phyloP scores from a whole-genome alignment of 2,797 vertebrate genomes.

The Spinus pinus region DNA sequence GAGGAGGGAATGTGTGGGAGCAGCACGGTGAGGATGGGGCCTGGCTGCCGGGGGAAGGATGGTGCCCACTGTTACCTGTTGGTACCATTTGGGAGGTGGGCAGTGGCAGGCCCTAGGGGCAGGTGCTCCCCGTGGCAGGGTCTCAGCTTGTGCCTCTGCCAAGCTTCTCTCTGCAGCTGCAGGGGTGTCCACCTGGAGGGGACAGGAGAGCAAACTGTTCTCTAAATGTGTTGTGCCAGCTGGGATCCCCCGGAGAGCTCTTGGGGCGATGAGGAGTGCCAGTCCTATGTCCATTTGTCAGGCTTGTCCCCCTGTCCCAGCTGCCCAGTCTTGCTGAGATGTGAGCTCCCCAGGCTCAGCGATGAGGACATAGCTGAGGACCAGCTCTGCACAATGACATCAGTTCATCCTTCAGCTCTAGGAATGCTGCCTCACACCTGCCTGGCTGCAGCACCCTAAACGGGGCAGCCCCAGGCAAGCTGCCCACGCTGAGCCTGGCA shows the following conservation, averaged over 20 bases:
- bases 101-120: not conserved
- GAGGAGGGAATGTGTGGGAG: not conserved
- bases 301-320: not conserved
- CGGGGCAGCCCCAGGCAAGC: not conserved
- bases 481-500: fast-evolving
- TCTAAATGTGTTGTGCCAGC: fast-evolving
- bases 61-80: not conserved
- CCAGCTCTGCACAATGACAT: not conserved
- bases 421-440: fast-evolving
- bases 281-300: not conserved
- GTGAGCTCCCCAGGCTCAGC: fast-evolving
- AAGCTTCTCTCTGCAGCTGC: not conserved
- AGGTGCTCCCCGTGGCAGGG: fast-evolving
- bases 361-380: not conserved
- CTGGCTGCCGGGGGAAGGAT: not conserved
- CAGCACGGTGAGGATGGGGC: fast-evolving
- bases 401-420: not conserved
- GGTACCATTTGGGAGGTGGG: not conserved
- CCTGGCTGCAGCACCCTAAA: not conserved
- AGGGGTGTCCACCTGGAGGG: not conserved
- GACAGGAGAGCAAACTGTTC: not conserved
- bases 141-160: fast-evolving
- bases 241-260: not conserved
- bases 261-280: not conserved
- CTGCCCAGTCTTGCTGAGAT: fast-evolving